phyloP scores from a whole-genome alignment of 2,797 vertebrate genomes.

The Leucoraja ocellata region DNA sequence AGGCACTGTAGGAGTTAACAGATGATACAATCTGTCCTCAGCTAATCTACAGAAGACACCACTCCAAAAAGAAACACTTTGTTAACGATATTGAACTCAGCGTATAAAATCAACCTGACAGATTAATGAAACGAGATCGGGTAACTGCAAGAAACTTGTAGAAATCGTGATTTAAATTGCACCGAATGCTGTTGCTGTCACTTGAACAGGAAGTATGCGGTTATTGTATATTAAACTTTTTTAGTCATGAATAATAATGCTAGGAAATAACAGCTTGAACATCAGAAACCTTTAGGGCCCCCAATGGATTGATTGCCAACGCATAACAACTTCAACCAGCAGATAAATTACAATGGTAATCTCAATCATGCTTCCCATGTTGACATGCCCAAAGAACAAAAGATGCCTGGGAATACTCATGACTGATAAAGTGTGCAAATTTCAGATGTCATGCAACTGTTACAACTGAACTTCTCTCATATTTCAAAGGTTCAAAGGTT shows the following conservation, averaged over 20 bases:
- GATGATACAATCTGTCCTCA: background rate
- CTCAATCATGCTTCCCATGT: background rate
- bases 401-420: background rate
- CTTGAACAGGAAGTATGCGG: background rate
- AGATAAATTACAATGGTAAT: background rate
- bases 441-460: background rate
- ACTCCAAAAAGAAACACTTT: background rate
- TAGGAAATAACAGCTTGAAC: background rate
- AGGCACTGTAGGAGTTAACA: background rate
- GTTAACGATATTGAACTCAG: background rate
- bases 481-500: too few relatives aligned
- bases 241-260: constrained; percentile 1
- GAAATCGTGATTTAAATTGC: background rate
- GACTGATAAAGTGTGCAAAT: background rate
- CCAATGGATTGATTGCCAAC: background rate
- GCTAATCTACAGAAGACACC: background rate
- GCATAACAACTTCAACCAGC: background rate
- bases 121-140: background rate
- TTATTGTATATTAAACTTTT: background rate
- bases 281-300: background rate
- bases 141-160: background rate
- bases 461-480: background rate
- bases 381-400: background rate
- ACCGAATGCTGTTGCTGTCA: background rate
- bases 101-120: background rate